Conservation (phyloP, 2,888 invertebrate species). For the Apantesis nais region DNA sequence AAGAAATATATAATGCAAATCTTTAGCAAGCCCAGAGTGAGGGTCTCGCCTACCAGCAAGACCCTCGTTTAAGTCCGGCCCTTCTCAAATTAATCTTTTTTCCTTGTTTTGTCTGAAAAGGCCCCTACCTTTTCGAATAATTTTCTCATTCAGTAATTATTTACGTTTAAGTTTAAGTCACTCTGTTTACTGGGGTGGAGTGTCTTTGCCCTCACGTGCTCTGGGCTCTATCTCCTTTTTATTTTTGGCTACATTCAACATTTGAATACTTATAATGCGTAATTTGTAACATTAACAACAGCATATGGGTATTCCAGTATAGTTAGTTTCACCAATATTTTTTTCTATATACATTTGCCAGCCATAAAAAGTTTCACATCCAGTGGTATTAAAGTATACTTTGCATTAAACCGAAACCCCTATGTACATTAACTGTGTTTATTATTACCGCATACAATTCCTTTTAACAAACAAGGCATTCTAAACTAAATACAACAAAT, state of each 20-base stretch:
- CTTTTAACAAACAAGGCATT: slow-evolving; percentile 12
- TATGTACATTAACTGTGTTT: slow-evolving; percentile 3
- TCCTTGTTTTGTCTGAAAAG: too few species aligned
- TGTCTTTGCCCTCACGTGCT: too few species aligned
- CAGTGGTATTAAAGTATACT: not conserved
- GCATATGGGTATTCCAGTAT: too few species aligned
- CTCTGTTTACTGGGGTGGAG: too few species aligned
- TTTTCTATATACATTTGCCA: not conserved
- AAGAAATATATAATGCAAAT: not conserved
- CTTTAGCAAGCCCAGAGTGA: not conserved
- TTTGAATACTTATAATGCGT: too few species aligned
- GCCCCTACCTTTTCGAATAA: too few species aligned
- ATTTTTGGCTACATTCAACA: too few species aligned
- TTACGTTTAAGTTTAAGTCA: too few species aligned
- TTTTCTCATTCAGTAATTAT: too few species aligned
- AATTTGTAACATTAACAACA: too few species aligned
- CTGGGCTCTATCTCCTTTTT: too few species aligned
- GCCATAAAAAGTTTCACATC: not conserved
- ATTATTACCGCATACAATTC: slow-evolving; percentile 9
- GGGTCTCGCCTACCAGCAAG: not conserved
- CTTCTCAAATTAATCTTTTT: not conserved
- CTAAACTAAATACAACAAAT: slow-evolving; percentile 9
- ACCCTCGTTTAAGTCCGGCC: not conserved
- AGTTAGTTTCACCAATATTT: too few species aligned
- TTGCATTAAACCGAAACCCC: not conserved